A percentile compares a stretch with the other conserved stretches of the same genome.
phyloP scores from a whole-genome alignment of 2,113 vertebrate genomes.

The Elgaria multicarinata region DNA sequence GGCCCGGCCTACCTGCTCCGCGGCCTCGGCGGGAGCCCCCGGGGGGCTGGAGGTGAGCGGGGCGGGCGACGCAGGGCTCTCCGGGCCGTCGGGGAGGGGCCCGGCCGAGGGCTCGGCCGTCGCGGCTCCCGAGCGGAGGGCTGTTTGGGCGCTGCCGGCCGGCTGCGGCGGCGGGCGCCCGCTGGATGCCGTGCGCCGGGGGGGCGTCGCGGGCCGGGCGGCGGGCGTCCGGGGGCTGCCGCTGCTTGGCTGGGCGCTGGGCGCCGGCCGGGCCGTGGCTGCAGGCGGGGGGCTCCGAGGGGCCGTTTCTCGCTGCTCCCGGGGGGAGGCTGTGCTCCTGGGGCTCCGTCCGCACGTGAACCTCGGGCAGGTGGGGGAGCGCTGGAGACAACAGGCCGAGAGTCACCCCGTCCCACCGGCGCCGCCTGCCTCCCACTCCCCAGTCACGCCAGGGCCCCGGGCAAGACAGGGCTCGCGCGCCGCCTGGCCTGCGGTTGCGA shows the following conservation, averaged over 20 bases:
- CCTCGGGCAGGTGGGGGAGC: not conserved
- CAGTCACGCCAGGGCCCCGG: too few species aligned
- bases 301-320: too few species aligned
- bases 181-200: not conserved
- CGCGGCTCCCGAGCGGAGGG: not conserved
- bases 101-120: accelerated
- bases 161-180: not conserved
- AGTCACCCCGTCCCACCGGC: not conserved
- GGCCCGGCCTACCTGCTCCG: not conserved
- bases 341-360: not conserved
- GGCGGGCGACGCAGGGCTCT: accelerated
- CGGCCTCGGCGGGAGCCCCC: not conserved
- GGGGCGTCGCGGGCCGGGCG: accelerated
- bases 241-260: not conserved
- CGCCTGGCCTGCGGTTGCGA: not conserved
- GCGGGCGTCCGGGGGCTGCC: too few species aligned
- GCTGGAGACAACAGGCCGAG: too few species aligned
- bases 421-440: too few species aligned
- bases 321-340: not conserved
- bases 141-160: accelerated
- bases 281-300: not conserved
- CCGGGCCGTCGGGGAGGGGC: not conserved
- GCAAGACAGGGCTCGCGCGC: too few species aligned
- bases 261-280: not conserved
- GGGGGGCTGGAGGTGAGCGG: too few species aligned